Evolutionary conservation across 2,113 vertebrate genomes (phyloP).

Genomic region (Stegastes partitus): DNA sequence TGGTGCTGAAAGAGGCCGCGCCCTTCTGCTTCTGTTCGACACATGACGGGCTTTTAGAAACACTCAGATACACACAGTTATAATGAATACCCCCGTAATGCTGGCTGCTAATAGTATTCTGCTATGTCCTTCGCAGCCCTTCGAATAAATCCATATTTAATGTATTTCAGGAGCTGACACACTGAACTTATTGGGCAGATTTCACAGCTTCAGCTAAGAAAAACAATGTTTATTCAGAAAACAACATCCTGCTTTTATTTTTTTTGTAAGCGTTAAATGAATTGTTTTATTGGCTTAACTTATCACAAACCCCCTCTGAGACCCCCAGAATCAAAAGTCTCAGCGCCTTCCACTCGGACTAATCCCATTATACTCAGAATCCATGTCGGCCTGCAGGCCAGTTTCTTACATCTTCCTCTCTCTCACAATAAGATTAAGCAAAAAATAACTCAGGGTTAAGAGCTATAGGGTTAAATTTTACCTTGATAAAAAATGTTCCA

Average conservation of each 20-base stretch:
- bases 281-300: background rate
- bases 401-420: background rate
- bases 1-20: constrained; percentile 61
- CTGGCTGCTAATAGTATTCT: background rate
- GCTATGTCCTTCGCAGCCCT: background rate
- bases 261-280: constrained; percentile 4
- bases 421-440: background rate
- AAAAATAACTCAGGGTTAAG: background rate
- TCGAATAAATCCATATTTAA: background rate
- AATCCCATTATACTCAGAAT: constrained; percentile 17
- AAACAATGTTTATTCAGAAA: background rate
- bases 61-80: background rate
- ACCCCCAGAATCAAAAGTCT: background rate
- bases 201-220: background rate
- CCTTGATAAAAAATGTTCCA: background rate
- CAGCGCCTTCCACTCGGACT: background rate
- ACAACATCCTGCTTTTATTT: background rate
- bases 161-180: background rate
- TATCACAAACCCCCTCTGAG: constrained; percentile 6
- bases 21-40: constrained; percentile 3
- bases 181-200: background rate
- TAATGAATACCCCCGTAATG: background rate
- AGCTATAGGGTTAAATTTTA: background rate
- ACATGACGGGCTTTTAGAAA: background rate
- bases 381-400: constrained; percentile 14